A percentile compares a stretch with the other conserved stretches of the same genome.
Evolutionary conservation across 2,113 vertebrate species (phyloP).

Genomic region (Crotalus helleri): DNA sequence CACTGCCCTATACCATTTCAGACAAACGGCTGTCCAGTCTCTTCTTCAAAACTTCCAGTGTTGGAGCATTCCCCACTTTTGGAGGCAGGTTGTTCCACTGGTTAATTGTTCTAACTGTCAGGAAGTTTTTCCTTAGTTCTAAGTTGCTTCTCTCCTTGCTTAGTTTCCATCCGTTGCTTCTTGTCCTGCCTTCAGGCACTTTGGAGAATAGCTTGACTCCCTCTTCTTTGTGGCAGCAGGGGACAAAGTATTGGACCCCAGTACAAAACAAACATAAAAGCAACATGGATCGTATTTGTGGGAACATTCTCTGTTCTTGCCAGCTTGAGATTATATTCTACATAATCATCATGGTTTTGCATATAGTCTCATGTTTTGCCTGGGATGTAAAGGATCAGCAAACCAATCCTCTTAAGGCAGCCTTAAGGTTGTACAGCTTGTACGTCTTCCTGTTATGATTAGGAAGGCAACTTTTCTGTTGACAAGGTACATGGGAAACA

Average conservation of each 20-base stretch:
- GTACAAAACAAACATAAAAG: not conserved
- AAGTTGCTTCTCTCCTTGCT: no score
- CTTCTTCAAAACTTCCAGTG: no score
- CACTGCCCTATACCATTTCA: no score
- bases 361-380: not conserved
- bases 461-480: not conserved
- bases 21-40: no score
- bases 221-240: not conserved
- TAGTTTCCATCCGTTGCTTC: no score
- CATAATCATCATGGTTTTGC: not conserved
- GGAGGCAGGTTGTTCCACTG: no score
- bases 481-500: not conserved
- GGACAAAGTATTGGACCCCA: not conserved
- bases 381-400: not conserved
- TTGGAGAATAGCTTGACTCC: no score
- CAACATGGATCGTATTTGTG: not conserved
- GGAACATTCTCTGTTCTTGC: not conserved
- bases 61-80: no score
- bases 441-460: not conserved
- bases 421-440: not conserved
- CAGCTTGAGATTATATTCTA: not conserved
- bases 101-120: no score
- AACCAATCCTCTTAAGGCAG: not conserved
- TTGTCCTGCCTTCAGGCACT: no score
- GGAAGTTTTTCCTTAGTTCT: no score